These are phyloP conservation scores for Hetaerina titia DNA, from an alignment of 2,888 invertebrate species.

Conservation along the genomic window DNA sequence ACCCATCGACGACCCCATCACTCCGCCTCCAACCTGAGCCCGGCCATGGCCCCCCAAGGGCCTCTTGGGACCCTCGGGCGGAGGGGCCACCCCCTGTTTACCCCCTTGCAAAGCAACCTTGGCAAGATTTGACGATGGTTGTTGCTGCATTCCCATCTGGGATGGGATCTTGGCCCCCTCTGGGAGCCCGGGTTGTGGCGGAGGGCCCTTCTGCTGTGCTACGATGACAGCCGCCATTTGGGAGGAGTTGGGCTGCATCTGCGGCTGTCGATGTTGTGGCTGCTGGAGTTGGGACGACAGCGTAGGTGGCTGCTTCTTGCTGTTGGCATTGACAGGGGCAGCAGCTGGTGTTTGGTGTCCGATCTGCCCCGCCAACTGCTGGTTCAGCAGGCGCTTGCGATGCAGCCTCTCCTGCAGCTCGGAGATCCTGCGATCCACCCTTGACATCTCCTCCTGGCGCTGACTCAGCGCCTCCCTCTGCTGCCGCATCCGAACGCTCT, in stretches of 20 bases:
- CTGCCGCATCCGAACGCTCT: conserved; percentile 92
- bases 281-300: conserved; percentile 76
- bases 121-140: conserved; percentile 8
- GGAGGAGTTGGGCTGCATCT: conserved; percentile 69
- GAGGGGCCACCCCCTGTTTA: conserved; percentile 59
- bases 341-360: conserved; percentile 73
- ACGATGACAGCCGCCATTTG: conserved; percentile 72
- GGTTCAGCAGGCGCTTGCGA: conserved; percentile 91
- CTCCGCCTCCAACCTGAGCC: background rate
- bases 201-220: conserved; percentile 74
- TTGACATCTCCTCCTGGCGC: conserved; percentile 93
- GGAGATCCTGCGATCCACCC: conserved; percentile 95
- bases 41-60: background rate
- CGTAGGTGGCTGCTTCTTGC: conserved; percentile 73
- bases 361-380: conserved; percentile 84
- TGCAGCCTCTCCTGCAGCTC: conserved; percentile 95
- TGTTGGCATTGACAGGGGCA: background rate
- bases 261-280: conserved; percentile 77
- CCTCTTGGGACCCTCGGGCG: conserved; percentile 62
- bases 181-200: background rate
- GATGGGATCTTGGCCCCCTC: background rate
- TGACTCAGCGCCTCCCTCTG: conserved; percentile 93
- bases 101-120: conserved; percentile 65
- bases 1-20: background rate
- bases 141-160: background rate